These are phyloP conservation scores for Hofmannophila pseudospretella DNA, from an alignment of 2,888 invertebrate genomes.

Conservation along the genomic window DNA sequence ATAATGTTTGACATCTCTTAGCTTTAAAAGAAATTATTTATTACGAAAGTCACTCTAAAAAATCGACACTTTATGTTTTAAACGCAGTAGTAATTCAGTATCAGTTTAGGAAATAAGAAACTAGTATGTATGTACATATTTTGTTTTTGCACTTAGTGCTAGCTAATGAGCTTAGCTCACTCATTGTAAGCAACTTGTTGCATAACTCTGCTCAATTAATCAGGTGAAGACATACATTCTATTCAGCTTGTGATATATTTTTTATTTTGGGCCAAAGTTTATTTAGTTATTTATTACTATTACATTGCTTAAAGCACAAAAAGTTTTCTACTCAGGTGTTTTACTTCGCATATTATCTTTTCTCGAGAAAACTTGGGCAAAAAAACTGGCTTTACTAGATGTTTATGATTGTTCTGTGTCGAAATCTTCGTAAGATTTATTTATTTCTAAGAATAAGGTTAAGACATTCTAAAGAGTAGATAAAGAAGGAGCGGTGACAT, in stretches of 20 bases:
- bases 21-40: too few species aligned
- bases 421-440: not conserved
- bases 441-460: not conserved
- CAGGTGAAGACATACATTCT: conserved; percentile 23
- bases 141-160: too few species aligned
- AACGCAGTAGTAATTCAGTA: too few species aligned
- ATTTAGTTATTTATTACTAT: conserved; percentile 56
- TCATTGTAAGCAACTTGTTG: not conserved
- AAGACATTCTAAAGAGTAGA: not conserved
- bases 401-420: not conserved
- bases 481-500: too few species aligned
- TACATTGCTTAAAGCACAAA: conserved; percentile 41
- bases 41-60: too few species aligned
- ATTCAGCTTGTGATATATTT: conserved; percentile 47
- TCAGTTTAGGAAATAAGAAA: too few species aligned
- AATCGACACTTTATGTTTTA: too few species aligned
- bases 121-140: too few species aligned
- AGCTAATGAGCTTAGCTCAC: conserved; percentile 1
- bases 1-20: too few species aligned
- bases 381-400: not conserved
- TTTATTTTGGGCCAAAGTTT: conserved; percentile 61
- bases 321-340: not conserved
- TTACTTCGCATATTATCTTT: not conserved
- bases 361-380: not conserved
- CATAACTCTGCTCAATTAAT: conserved; percentile 7